Conservation (phyloP, 2,113 vertebrate genomes). For the Hippocampus mohnikei region DNA sequence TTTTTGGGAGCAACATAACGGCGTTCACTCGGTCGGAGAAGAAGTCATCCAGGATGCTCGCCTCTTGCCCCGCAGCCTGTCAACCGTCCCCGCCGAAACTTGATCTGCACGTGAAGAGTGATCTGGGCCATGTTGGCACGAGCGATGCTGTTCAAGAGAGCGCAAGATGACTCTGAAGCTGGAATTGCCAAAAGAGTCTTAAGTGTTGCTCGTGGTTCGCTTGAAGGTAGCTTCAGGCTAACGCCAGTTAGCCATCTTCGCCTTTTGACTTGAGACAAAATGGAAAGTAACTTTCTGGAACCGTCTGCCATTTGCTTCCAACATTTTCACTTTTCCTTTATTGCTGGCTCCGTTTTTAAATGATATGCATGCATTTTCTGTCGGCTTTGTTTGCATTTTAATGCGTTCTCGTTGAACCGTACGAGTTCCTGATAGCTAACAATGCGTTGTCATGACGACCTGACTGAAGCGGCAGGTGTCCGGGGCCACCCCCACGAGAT, state of each 20-base stretch:
- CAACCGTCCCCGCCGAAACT: background rate
- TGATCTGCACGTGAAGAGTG: conserved; percentile 3
- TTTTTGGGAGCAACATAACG: background rate
- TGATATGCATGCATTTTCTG: background rate
- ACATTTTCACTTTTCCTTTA: background rate
- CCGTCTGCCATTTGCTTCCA: background rate
- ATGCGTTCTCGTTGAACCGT: conserved; percentile 16
- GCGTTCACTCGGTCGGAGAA: background rate
- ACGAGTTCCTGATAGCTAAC: conserved; percentile 33
- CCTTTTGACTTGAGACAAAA: conserved; percentile 5
- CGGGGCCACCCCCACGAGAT: conserved; percentile 53
- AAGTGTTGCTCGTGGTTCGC: background rate
- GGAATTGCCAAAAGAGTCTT: conserved; percentile 70
- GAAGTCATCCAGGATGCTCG: background rate
- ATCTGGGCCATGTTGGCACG: conserved; percentile 44
- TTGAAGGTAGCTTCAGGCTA: conserved; percentile 51
- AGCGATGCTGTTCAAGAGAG: conserved; percentile 23
- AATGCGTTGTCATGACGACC: conserved; percentile 65
- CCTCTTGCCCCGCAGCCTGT: background rate
- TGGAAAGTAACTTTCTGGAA: conserved; percentile 5
- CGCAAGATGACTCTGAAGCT: conserved; percentile 65
- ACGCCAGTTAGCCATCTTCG: conserved; percentile 24
- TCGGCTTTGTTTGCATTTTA: background rate
- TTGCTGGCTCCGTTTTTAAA: background rate
- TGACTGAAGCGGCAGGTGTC: conserved; percentile 31